Base-by-base conservation (phyloP, 2,888 invertebrate genomes). In the Vandiemenella viatica region DNA sequence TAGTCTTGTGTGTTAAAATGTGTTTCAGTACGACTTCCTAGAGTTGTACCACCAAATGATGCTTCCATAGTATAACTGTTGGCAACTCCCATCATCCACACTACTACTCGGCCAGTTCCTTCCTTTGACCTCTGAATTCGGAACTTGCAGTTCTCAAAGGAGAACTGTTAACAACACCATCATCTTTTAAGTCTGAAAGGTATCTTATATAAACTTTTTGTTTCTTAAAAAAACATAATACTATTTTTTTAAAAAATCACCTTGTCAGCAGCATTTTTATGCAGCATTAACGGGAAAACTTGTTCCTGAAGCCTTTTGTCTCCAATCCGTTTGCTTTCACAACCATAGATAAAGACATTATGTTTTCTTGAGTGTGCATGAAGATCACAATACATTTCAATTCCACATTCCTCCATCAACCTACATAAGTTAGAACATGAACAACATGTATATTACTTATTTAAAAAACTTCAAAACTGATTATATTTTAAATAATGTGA, bases 21-120 rank as follows among this genome's bases (percentile, higher is more conserved):
- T 17, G 86, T 87, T 5, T 83, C 84, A 58, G 76, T 74, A 62
- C 87, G 76, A 41, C 83, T 80, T 3, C 89, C 89, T 49, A 91
- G 67, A 55, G 80, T 80, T 2, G 92, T 87, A 8, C 93, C 95
- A 45, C 89, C 90, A 65, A 93, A 88, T 1, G 93, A 92, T 6
- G 93, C 91, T 70, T 95, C 95, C 77, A 95, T 79, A 4, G 93
- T 95, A 63, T 89, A 95, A 65, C 92, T 93, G 61, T 93, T 91
- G 50, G 84, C 81, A 42, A 93, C 86, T 19, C 93, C 93, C 75
- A 93, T 78, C 75, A 91, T 85, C 92, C 92, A 93, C 60, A 92
- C 84, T 1, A 93, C 92, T 7, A 95, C 87, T 50, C 95, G 72
- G 5, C 93, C 93, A 0, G 93, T 93, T 3, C 93, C 93, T 69